Percentiles rank a stretch among this genome's conserved stretches.
phyloP scores from a whole-genome alignment of 2,888 invertebrate species.

The Catotricha subobsoleta region DNA sequence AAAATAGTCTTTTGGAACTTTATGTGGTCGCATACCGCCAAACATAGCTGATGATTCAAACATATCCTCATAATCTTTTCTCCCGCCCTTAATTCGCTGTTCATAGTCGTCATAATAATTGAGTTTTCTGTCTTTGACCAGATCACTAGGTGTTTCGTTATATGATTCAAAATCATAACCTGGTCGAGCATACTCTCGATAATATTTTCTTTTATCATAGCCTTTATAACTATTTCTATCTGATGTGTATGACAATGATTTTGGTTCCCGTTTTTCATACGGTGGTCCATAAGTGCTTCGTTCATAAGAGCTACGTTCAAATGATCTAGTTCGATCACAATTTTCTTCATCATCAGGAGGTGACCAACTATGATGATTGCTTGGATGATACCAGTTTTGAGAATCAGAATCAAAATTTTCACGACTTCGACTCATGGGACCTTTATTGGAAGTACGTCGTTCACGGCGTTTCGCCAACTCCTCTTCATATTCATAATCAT shows the following conservation, averaged over 20 bases:
- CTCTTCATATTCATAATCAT: slow-evolving; percentile 49
- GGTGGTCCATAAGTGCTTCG: slow-evolving; percentile 29
- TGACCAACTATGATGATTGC: slow-evolving; percentile 26
- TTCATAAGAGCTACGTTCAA: slow-evolving; percentile 28
- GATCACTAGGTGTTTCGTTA: slow-evolving; percentile 16
- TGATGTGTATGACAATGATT: slow-evolving; percentile 16
- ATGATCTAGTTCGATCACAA: slow-evolving; percentile 19
- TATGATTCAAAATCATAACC: slow-evolving; percentile 23
- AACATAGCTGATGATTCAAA: slow-evolving; percentile 20
- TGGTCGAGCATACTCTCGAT: slow-evolving; percentile 26
- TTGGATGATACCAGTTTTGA: slow-evolving; percentile 26
- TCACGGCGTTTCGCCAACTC: slow-evolving; percentile 21
- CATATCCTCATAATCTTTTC: slow-evolving; percentile 22
- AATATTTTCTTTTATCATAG: slow-evolving; percentile 26
- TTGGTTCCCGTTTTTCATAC: slow-evolving; percentile 26
- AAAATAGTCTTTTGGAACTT: slow-evolving; percentile 19
- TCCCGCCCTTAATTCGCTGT: slow-evolving; percentile 12
- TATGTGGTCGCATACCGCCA: slow-evolving; percentile 8
- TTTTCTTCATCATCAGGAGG: slow-evolving; percentile 20
- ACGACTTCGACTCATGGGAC: slow-evolving; percentile 13
- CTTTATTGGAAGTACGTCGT: slow-evolving; percentile 16
- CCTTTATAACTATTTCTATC: slow-evolving; percentile 19
- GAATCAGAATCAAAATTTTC: slow-evolving; percentile 28
- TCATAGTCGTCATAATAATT: slow-evolving; percentile 14
- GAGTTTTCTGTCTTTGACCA: slow-evolving; percentile 15